Evolutionary conservation across 2,797 vertebrate genomes (phyloP), one percentile per base, ranked within the genome.

Genomic region (Passerculus sandwichensis): DNA sequence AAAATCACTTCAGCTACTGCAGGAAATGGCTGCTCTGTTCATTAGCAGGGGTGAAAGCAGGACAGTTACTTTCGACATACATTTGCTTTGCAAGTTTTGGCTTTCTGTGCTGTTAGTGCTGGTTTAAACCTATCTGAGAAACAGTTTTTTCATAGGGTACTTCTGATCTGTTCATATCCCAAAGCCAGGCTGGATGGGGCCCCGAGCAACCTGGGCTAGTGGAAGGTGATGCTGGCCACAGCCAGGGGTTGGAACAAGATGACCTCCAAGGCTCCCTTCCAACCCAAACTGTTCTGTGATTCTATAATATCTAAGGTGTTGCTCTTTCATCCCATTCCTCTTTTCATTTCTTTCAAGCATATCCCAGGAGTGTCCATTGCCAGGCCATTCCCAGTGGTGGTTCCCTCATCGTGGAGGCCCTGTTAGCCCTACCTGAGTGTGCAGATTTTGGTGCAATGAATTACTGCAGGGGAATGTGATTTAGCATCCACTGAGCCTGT

Each of bases 1-100:
- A 94, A 71, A 88, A 91, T 88, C 82, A 70, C 79, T 91, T 45
- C 73, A 73, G 79, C 92, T 91, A n/a, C 92, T 60, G 79, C 70
- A 70, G 91, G 77, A 94, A 90, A 13, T 13, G 73, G 23, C 79
- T 73, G 78, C 6, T 67, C 61, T 18, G 42, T 51, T 42, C 69
- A 44, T 50, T 65, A 69, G 45, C 61, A 29, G 38, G 42, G 84
- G 7, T 82, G 85, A 82, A 72, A 77, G 73, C 45, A 82, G 60
- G 66, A 40, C n/a, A 48, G 38, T 74, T 64, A 32, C 74, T 87
- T 87, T 60, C 4, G 22, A 45, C 20, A 8, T 0, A 44, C 8
- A 18, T 93, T 91, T 93, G 18, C 25, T 93, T 91, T 66, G 6
- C 6, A n/a, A 12, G 16, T 25, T 60, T n/a, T 19, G 44, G 50